These are phyloP conservation scores for Scolopax bukidnonensis DNA, from an alignment of 2,797 vertebrate genomes.

Conservation along the genomic window DNA sequence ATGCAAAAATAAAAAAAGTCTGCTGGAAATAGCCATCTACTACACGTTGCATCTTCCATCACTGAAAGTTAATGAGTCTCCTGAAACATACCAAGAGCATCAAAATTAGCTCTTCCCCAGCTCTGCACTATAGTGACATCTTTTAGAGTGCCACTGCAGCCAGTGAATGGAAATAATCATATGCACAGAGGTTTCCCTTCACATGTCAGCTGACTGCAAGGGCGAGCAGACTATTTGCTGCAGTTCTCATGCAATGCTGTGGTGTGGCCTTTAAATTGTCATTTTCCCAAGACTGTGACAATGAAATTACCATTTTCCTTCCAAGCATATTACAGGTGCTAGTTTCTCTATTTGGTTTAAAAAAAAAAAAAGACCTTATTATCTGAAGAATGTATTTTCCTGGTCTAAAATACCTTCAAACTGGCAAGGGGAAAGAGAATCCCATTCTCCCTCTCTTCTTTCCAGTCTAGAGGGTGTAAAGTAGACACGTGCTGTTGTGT, in stretches of 20 bases:
- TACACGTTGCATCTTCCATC: not conserved
- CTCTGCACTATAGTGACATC: not conserved
- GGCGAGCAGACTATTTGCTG: not conserved
- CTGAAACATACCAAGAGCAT: not conserved
- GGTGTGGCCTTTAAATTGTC: not conserved
- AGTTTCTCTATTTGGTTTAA: not conserved
- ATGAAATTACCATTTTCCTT: not conserved
- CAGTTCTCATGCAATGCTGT: not conserved
- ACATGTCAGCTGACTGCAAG: not conserved
- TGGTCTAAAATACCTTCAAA: not conserved
- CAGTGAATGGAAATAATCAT: not conserved
- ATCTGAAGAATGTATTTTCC: not conserved
- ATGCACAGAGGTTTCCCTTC: not conserved
- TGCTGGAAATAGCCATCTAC: not conserved
- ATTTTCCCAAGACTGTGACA: not conserved
- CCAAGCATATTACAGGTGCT: not conserved
- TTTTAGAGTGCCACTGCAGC: not conserved
- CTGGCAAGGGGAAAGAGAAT: not conserved
- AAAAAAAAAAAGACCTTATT: not conserved
- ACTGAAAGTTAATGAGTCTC: not conserved
- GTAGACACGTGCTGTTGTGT: accelerated
- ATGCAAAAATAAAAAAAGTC: not conserved
- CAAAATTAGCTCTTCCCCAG: not conserved
- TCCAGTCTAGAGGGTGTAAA: not conserved
- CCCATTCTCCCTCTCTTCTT: not conserved